Percentiles rank a stretch among this genome's conserved stretches.
Evolutionary conservation across 2,888 invertebrate genomes (phyloP).

Genomic region (Epistrophe grossulariae): DNA sequence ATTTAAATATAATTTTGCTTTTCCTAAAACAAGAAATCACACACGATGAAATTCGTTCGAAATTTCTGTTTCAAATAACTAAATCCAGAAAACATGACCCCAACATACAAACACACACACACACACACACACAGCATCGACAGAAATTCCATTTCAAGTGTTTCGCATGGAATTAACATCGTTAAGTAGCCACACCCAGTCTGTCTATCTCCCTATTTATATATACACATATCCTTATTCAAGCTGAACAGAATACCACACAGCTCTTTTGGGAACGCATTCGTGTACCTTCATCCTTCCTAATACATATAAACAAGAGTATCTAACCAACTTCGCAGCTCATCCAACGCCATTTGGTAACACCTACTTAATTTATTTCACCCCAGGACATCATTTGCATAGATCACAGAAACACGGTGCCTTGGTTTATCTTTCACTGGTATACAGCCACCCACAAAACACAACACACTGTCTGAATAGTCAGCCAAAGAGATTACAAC

Average conservation of each 20-base stretch:
- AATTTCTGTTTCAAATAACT: conserved; percentile 66
- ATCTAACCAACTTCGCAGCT: conserved; percentile 66
- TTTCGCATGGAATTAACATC: conserved; percentile 73
- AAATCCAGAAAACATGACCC: conserved; percentile 67
- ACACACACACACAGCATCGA: conserved; percentile 24
- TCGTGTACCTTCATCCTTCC: conserved; percentile 30
- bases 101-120: conserved; percentile 1
- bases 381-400: conserved; percentile 75
- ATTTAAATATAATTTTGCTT: background rate
- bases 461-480: conserved; percentile 50
- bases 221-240: background rate
- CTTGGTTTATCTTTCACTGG: conserved; percentile 33
- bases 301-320: conserved; percentile 61
- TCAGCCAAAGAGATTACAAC: conserved; percentile 69
- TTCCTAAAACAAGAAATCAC: conserved; percentile 37
- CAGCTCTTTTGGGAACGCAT: conserved; percentile 30
- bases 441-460: conserved; percentile 22
- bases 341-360: conserved; percentile 73
- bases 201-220: conserved; percentile 20
- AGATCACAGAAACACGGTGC: conserved; percentile 65
- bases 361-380: conserved; percentile 76
- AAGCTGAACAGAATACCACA: background rate
- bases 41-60: conserved; percentile 57
- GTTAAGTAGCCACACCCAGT: conserved; percentile 74
- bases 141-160: conserved; percentile 60